Evolutionary conservation across 2,797 vertebrate species (phyloP), one percentile per base, ranked within the genome.

Genomic region (Phalanger gymnotis): DNA sequence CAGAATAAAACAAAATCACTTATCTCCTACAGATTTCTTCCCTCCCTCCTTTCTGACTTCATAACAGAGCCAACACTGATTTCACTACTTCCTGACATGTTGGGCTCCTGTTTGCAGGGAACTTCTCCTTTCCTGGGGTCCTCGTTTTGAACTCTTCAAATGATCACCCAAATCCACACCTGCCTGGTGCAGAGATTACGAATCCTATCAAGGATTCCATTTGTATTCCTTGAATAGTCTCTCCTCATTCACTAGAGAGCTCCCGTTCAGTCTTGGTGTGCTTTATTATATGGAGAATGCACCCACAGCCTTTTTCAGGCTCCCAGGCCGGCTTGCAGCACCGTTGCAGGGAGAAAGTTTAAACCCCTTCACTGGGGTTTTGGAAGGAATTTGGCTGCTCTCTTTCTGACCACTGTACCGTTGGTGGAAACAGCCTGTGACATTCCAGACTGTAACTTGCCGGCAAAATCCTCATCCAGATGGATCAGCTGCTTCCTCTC

Each of bases 401-500:
- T 53, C 4, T 9, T 0, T 81, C 9, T 93, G 96, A 53, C 90
- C 30, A 2, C 2, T 0, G 91, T 40, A 2, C 2, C 0, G 91
- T 40, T 2, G 66, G 57, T 52, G 22, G 10, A 93, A 97, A 95
- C 91, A 96, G 90, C 94, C 95, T 9, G 56, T 66, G 91, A 91
- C 91, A 93, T 93, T 94, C 96, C 93, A 95, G 95, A 96, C 93
- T 66, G 92, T 51, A 93, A 93, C 92, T 14, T 0, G 19, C n/a
- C 40, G 90, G 91, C 92, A 4, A 52, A 55, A 73, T n/a, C 34
- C 92, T 94, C 22, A 5, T 61, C 66, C 58, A 16, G 2, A 0
- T 2, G 87, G 34, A 87, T 87, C 73, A 95, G 91, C 95, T 89
- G 34, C 13, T 93, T 55, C 73, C n/a, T 92, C 54, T 58, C 92